phyloP scores from a whole-genome alignment of 2,888 invertebrate genomes.

The Troilus luridus region DNA sequence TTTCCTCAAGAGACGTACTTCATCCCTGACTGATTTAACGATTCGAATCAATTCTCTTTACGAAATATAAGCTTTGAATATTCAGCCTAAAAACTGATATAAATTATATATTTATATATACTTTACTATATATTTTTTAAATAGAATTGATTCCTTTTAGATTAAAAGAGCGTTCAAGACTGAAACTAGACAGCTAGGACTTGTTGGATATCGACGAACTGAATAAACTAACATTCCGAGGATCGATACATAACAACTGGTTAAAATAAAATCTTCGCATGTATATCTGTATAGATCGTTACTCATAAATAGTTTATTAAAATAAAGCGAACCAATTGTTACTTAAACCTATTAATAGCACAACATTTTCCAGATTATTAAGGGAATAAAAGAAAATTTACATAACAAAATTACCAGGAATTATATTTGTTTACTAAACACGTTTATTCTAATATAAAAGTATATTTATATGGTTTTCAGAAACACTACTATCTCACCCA shows the following conservation, averaged over 20 bases:
- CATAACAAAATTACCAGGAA: too few species aligned
- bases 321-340: not conserved
- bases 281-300: not conserved
- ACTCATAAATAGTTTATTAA: not conserved
- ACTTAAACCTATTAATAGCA: too few species aligned
- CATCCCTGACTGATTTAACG: slow-evolving; percentile 24
- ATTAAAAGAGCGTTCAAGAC: not conserved
- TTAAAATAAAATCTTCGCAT: not conserved
- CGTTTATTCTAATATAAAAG: too few species aligned
- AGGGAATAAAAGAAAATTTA: too few species aligned
- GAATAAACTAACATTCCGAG: not conserved
- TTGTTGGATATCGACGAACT: not conserved
- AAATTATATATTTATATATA: too few species aligned
- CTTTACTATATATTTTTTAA: too few species aligned
- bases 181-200: not conserved
- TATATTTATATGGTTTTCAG: too few species aligned
- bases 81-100: not conserved
- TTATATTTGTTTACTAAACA: too few species aligned
- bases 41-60: slow-evolving; percentile 14
- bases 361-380: too few species aligned
- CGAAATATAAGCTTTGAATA: slow-evolving; percentile 1
- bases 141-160: not conserved
- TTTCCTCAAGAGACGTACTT: not conserved
- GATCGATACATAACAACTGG: not conserved
- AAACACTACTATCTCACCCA: too few species aligned